A percentile compares a stretch with the other conserved stretches of the same genome.
Evolutionary conservation across 2,797 vertebrate species (phyloP).

Genomic region (Melanotaenia pygmaea): DNA sequence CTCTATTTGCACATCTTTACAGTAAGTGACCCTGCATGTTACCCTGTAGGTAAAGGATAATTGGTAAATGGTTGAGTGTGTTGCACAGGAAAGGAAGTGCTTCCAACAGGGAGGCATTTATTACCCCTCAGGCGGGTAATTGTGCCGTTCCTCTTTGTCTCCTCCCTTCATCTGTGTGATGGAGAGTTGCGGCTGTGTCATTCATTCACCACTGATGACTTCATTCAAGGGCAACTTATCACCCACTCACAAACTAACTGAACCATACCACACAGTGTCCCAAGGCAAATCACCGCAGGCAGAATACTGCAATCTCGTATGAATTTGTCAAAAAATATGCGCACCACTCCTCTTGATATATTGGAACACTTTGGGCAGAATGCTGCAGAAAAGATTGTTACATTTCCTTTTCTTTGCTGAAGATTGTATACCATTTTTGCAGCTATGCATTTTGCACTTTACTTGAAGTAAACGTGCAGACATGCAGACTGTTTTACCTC

Average conservation of each 20-base stretch:
- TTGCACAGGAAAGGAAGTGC: slow-evolving; percentile 68
- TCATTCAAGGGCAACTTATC: slow-evolving; percentile 86
- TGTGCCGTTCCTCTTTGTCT: slow-evolving; percentile 81
- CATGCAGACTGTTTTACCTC: slow-evolving; percentile 3
- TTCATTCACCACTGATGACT: slow-evolving; percentile 83
- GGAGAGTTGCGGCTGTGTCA: slow-evolving; percentile 79
- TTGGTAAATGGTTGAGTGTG: slow-evolving; percentile 68
- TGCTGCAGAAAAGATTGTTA: slow-evolving; percentile 22
- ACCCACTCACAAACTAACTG: slow-evolving; percentile 83
- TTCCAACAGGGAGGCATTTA: slow-evolving; percentile 75
- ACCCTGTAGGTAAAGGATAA: slow-evolving; percentile 75
- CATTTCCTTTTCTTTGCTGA: background rate
- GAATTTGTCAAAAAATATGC: slow-evolving; percentile 54
- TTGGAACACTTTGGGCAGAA: slow-evolving; percentile 46
- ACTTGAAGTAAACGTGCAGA: background rate
- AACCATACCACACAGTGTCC: slow-evolving; percentile 75
- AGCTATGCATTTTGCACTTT: background rate
- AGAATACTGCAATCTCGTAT: slow-evolving; percentile 51
- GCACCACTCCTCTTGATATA: slow-evolving; percentile 34
- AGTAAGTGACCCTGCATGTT: slow-evolving; percentile 68
- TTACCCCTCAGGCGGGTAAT: slow-evolving; percentile 82
- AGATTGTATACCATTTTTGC: background rate
- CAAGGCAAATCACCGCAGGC: slow-evolving; percentile 75
- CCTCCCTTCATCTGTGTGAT: slow-evolving; percentile 83
- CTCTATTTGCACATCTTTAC: slow-evolving; percentile 58